Evolutionary conservation across 2,113 vertebrate species (phyloP).

Genomic region (Acanthochromis polyacanthus): DNA sequence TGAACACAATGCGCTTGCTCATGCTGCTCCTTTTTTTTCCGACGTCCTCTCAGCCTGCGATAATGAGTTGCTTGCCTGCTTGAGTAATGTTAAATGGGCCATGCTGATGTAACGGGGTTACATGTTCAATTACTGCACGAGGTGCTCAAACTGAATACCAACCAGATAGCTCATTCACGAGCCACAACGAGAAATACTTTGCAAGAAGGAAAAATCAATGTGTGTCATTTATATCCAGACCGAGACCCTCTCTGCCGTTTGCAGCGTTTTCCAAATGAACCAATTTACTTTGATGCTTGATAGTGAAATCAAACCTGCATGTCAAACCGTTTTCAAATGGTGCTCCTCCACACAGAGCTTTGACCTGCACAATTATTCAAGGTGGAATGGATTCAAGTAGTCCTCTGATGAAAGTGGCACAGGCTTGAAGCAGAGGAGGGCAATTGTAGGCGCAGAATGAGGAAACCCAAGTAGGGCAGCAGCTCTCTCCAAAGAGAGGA

Average conservation of each 20-base stretch:
- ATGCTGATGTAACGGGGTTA: constrained; percentile 52
- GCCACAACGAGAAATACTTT: constrained; percentile 44
- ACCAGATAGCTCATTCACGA: constrained; percentile 35
- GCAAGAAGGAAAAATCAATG: constrained; percentile 58
- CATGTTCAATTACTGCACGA: constrained; percentile 58
- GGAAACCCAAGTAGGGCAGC: constrained; percentile 65
- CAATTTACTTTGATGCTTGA: constrained; percentile 47
- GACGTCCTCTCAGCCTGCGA: not conserved
- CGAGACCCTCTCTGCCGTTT: constrained; percentile 14
- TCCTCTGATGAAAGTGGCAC: constrained; percentile 59
- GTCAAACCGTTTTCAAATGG: constrained; percentile 54
- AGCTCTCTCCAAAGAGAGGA: constrained; percentile 52
- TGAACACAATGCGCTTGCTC: constrained; percentile 26
- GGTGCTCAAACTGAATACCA: constrained; percentile 53
- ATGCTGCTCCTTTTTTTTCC: constrained; percentile 12
- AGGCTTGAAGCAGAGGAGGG: constrained; percentile 52
- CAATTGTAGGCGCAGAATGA: constrained; percentile 54
- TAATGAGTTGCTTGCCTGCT: constrained; percentile 50
- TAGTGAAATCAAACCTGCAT: constrained; percentile 48
- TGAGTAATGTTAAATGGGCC: constrained; percentile 62
- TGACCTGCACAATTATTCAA: constrained; percentile 73
- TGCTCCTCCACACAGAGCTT: constrained; percentile 37
- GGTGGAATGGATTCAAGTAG: constrained; percentile 68
- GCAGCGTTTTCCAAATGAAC: constrained; percentile 65
- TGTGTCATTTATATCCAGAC: constrained; percentile 56